These are phyloP conservation scores for Alectoris magna DNA, from an alignment of 2,797 vertebrate species.

Conservation along the genomic window DNA sequence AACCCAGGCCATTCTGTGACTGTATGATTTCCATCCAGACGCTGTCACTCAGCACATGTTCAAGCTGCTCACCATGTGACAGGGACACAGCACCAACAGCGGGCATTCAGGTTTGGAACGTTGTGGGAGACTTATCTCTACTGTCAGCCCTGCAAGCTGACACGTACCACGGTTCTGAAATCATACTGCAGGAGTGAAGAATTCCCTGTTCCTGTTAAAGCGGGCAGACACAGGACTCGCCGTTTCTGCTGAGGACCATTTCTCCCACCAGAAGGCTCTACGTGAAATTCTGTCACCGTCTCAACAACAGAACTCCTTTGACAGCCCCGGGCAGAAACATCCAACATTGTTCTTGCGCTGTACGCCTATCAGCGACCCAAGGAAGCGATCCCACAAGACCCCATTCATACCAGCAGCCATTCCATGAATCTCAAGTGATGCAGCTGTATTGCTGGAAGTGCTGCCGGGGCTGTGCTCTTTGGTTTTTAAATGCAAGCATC, in stretches of 20 bases:
- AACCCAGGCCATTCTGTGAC: too few relatives aligned
- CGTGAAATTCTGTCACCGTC: not conserved
- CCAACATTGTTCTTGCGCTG: not conserved
- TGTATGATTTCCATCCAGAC: too few relatives aligned
- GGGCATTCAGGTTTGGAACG: not conserved
- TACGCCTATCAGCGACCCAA: not conserved
- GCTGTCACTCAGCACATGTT: not conserved
- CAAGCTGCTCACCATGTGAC: not conserved
- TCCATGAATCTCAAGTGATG: slow-evolving; percentile 1
- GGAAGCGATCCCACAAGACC: slow-evolving; percentile 52
- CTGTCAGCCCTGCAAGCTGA: not conserved
- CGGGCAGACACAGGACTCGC: not conserved
- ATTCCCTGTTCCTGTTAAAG: not conserved
- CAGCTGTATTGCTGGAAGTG: slow-evolving; percentile 50
- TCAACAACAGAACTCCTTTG: slow-evolving; percentile 23
- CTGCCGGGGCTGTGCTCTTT: not conserved
- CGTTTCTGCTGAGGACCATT: not conserved
- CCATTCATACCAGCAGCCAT: slow-evolving; percentile 7
- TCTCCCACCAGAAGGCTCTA: not conserved
- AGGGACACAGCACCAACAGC: not conserved
- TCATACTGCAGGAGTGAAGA: not conserved
- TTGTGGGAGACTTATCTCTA: slow-evolving; percentile 2
- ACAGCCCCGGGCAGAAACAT: not conserved
- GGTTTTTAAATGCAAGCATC: not conserved
- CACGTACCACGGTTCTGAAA: not conserved